Evolutionary conservation across 1,140 invertebrate genomes (phyloP).

Genomic region (Bombyx mandarina): DNA sequence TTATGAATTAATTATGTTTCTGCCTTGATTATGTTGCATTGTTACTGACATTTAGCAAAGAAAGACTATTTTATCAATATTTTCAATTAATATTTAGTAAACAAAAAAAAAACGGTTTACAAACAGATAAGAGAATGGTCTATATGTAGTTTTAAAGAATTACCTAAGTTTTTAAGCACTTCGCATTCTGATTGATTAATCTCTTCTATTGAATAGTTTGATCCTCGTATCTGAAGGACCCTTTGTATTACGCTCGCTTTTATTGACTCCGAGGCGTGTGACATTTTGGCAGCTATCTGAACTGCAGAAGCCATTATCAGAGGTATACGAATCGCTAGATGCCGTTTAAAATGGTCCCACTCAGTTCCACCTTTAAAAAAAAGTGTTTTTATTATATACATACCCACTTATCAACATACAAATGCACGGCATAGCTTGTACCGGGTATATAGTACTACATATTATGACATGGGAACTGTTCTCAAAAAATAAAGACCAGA

Average conservation of each 20-base stretch:
- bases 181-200: constrained; percentile 22
- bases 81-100: neutral
- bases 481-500: too few species aligned
- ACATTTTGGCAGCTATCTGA: constrained; percentile 28
- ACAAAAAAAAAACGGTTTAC: neutral
- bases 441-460: too few species aligned
- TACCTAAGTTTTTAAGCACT: constrained; percentile 24
- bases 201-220: constrained; percentile 14
- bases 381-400: neutral
- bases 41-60: too few species aligned
- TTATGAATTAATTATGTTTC: too few species aligned
- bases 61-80: too few species aligned
- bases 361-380: constrained; percentile 12
- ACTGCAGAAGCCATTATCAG: constrained; percentile 22
- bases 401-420: too few species aligned
- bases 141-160: neutral
- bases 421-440: too few species aligned
- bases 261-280: constrained; percentile 7
- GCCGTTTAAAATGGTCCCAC: constrained; percentile 10
- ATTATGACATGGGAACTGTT: too few species aligned
- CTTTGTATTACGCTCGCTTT: constrained; percentile 3
- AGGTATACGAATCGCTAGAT: constrained; percentile 9
- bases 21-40: too few species aligned
- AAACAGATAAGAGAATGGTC: neutral
- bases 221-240: constrained; percentile 13